A percentile compares a stretch with the other conserved stretches of the same genome.
These are phyloP conservation scores for Apamea monoglypha DNA, from an alignment of 2,888 invertebrate species.

Conservation along the genomic window DNA sequence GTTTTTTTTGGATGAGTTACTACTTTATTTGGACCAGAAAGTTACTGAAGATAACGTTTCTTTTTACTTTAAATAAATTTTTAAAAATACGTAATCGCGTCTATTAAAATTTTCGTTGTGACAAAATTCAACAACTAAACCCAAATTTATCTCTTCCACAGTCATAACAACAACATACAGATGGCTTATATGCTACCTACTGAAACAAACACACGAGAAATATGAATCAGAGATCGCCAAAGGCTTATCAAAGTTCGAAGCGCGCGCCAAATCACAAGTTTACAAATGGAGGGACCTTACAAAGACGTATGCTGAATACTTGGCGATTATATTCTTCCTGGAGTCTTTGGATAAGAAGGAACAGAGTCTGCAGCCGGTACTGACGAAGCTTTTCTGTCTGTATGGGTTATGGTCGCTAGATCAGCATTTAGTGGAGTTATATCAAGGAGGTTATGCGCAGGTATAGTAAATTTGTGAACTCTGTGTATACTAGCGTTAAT, in stretches of 20 bases:
- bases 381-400: constrained; percentile 85
- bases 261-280: constrained; percentile 95
- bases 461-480: constrained; percentile 32
- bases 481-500: background rate
- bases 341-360: constrained; percentile 84
- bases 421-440: constrained; percentile 93
- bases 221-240: constrained; percentile 89
- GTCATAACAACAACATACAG: constrained; percentile 93
- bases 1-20: background rate
- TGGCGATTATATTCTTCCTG: constrained; percentile 89
- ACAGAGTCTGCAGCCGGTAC: constrained; percentile 81
- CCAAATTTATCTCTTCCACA: constrained; percentile 73
- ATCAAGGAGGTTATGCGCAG: constrained; percentile 91
- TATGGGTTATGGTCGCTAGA: constrained; percentile 90
- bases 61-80: background rate
- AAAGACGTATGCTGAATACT: constrained; percentile 94
- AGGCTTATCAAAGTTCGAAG: constrained; percentile 93
- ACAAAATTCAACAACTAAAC: background rate
- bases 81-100: background rate
- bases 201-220: constrained; percentile 92
- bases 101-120: background rate
- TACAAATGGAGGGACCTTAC: constrained; percentile 94
- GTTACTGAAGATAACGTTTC: background rate
- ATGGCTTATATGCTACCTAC: constrained; percentile 95
- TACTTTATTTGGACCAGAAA: background rate